Percentiles rank a stretch among this genome's conserved stretches.
These are phyloP conservation scores for Meloidogyne chitwoodi DNA, from an alignment of 1,140 invertebrate species.

Conservation along the genomic window DNA sequence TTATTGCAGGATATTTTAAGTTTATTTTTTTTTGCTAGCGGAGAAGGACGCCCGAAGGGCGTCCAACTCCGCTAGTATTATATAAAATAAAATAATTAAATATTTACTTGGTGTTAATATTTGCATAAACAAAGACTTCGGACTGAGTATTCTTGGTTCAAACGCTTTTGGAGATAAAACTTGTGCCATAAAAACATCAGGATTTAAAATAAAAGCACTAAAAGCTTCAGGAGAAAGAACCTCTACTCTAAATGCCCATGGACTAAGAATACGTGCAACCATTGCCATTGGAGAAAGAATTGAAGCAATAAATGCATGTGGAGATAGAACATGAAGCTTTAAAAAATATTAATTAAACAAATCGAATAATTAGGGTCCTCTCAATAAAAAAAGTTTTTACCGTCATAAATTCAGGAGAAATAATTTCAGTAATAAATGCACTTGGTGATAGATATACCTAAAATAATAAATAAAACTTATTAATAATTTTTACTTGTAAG, in stretches of 20 bases:
- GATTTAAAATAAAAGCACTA: background rate
- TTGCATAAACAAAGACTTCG: background rate
- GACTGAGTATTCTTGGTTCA: background rate
- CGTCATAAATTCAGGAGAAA: conserved; percentile 7
- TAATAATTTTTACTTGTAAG: no score
- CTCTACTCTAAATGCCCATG: conserved; percentile 15
- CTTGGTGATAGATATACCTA: conserved; percentile 15
- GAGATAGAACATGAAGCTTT: conserved; percentile 12
- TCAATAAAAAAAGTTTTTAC: no score
- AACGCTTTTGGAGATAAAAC: background rate
- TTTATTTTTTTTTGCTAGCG: no score
- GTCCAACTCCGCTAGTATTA: no score
- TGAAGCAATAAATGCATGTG: conserved; percentile 28
- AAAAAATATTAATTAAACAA: background rate
- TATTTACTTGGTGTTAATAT: background rate
- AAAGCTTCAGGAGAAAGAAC: conserved; percentile 20
- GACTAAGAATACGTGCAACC: conserved; percentile 20
- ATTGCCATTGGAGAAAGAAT: conserved; percentile 26
- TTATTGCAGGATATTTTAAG: no score
- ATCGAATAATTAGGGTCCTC: background rate
- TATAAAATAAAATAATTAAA: background rate
- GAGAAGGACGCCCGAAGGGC: no score
- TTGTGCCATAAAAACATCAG: background rate
- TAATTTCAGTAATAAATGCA: conserved; percentile 26
- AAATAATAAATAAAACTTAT: background rate